These are phyloP conservation scores for Noctua fimbriata DNA, from an alignment of 2,888 invertebrate genomes.

Conservation along the genomic window DNA sequence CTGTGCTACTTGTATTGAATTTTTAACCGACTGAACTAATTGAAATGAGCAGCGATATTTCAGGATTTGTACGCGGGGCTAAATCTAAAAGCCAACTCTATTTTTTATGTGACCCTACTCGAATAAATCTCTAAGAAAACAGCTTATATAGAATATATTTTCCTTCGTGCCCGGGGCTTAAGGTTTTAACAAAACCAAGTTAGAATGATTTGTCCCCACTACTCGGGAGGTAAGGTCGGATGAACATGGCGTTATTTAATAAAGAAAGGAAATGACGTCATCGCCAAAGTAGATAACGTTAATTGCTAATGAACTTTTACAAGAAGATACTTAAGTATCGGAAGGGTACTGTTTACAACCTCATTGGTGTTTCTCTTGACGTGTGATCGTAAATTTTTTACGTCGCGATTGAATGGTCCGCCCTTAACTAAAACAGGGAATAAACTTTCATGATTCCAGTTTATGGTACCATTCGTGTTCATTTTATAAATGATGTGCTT, in stretches of 20 bases:
- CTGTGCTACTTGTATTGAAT: slow-evolving; percentile 49
- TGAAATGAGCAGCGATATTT: slow-evolving; percentile 69
- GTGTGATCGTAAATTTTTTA: slow-evolving; percentile 89
- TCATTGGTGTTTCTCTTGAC: slow-evolving; percentile 90
- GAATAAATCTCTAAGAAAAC: slow-evolving; percentile 70
- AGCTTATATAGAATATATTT: slow-evolving; percentile 70
- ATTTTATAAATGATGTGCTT: slow-evolving; percentile 88
- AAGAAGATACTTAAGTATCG: slow-evolving; percentile 83
- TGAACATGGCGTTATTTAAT: slow-evolving; percentile 59
- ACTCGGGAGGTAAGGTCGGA: slow-evolving; percentile 35
- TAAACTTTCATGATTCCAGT: slow-evolving; percentile 89
- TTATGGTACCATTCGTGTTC: slow-evolving; percentile 88
- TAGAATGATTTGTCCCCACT: slow-evolving; percentile 60
- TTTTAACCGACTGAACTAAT: slow-evolving; percentile 65
- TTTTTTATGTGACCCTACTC: slow-evolving; percentile 70
- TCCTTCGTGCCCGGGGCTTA: slow-evolving; percentile 64
- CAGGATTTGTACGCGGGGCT: slow-evolving; percentile 66
- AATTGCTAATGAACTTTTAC: slow-evolving; percentile 88
- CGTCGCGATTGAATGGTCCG: slow-evolving; percentile 88
- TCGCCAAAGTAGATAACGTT: slow-evolving; percentile 76
- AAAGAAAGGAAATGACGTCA: slow-evolving; percentile 67
- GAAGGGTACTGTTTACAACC: slow-evolving; percentile 87
- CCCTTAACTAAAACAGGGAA: slow-evolving; percentile 89
- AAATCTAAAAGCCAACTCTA: slow-evolving; percentile 67
- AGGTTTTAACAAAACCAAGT: slow-evolving; percentile 69